phyloP scores from a whole-genome alignment of 2,888 invertebrate genomes.

The Apocheima hispidaria region DNA sequence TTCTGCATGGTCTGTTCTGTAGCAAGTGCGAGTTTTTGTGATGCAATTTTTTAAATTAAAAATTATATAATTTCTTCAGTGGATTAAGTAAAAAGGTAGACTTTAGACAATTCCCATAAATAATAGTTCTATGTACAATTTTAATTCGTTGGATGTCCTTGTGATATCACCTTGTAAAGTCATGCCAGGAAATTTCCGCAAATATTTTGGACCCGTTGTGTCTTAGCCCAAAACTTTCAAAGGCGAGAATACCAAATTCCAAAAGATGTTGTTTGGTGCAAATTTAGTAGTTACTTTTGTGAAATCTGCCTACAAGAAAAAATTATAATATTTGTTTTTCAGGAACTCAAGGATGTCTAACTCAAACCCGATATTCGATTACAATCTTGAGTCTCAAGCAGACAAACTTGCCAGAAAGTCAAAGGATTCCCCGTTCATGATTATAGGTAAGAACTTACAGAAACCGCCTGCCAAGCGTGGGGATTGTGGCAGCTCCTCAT shows the following conservation, averaged over 20 bases:
- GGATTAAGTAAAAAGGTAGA: neutral
- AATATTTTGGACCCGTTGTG: conserved; percentile 1
- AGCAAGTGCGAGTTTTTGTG: conserved; percentile 52
- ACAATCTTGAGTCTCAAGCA: conserved; percentile 84
- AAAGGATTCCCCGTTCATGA: conserved; percentile 90
- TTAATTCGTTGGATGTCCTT: conserved; percentile 4
- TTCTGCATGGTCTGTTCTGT: too few species aligned
- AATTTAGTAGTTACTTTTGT: neutral
- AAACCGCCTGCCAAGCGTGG: too few species aligned
- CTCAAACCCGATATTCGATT: conserved; percentile 71
- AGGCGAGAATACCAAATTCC: neutral
- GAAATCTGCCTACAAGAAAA: neutral
- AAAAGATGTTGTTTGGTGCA: too few species aligned
- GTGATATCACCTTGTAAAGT: conserved; percentile 8
- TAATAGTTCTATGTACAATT: neutral
- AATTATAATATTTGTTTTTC: conserved; percentile 21
- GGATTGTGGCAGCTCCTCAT: too few species aligned
- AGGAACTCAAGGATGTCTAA: conserved; percentile 63
- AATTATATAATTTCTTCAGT: conserved; percentile 66
- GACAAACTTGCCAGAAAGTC: conserved; percentile 88
- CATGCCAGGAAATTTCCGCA: conserved; percentile 31
- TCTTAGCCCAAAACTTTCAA: neutral
- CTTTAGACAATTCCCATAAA: neutral
- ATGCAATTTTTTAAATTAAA: conserved; percentile 65
- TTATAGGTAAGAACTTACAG: conserved; percentile 85